These are phyloP conservation scores for Ecliptopera silaceata DNA, from an alignment of 2,888 invertebrate genomes.

Conservation along the genomic window DNA sequence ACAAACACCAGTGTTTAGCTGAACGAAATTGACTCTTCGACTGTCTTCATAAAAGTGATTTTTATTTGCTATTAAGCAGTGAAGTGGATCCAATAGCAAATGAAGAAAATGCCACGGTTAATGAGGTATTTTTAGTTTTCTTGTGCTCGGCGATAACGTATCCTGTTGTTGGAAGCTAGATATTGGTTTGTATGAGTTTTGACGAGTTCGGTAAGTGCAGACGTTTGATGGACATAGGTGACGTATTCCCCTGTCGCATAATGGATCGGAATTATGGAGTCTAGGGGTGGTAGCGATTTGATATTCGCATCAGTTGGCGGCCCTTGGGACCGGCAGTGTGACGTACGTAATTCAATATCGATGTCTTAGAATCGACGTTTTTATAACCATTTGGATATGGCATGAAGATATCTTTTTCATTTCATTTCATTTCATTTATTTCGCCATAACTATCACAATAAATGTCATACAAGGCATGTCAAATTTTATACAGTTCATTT, in stretches of 20 bases:
- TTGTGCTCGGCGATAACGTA: conserved; percentile 40
- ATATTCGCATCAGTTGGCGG: conserved; percentile 72
- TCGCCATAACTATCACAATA: no score
- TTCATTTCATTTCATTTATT: no score
- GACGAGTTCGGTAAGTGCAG: conserved; percentile 43
- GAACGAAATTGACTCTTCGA: conserved; percentile 64
- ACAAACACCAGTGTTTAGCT: conserved; percentile 64
- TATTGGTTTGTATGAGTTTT: conserved; percentile 34
- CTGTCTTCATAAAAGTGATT: conserved; percentile 54
- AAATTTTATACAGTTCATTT: no score
- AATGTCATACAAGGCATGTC: no score
- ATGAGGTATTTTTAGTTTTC: conserved; percentile 68
- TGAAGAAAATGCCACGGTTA: conserved; percentile 69
- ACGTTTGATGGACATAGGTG: conserved; percentile 62
- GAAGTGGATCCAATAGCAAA: conserved; percentile 58
- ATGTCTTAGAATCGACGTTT: conserved; percentile 59
- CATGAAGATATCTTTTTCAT: no score
- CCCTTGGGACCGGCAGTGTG: conserved; percentile 68
- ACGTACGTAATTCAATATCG: conserved; percentile 71
- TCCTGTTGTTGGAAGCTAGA: conserved; percentile 33
- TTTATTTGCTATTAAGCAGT: conserved; percentile 51
- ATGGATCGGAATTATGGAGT: conserved; percentile 74
- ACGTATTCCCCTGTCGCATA: conserved; percentile 63
- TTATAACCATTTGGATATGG: conserved; percentile 55
- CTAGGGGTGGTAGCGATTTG: conserved; percentile 77